Evolutionary conservation across 2,797 vertebrate species (phyloP).

Genomic region (Notoglanidium macrostoma): DNA sequence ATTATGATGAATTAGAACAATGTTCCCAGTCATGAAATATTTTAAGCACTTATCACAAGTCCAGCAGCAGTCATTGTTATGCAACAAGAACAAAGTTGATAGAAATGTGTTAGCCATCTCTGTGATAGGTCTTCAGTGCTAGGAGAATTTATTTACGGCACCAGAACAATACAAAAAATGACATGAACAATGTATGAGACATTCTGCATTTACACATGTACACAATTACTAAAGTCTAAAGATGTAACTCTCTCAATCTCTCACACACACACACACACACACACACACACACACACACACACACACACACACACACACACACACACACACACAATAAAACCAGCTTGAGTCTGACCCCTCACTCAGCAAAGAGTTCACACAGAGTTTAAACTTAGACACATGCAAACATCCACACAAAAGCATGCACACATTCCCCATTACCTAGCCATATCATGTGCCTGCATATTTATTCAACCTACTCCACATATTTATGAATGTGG

Average conservation of each 20-base stretch:
- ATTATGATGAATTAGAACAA: neutral
- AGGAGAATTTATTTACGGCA: neutral
- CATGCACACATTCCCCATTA: conserved; percentile 17
- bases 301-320: conserved; percentile 3
- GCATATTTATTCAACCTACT: conserved; percentile 37
- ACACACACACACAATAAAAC: neutral
- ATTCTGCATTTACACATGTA: neutral
- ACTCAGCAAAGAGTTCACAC: conserved; percentile 27
- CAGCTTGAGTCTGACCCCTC: conserved; percentile 15
- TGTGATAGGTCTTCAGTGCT: neutral
- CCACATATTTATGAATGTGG: conserved; percentile 37
- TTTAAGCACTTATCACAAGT: neutral
- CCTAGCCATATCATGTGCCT: conserved; percentile 28
- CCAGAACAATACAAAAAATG: neutral
- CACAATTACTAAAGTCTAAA: neutral
- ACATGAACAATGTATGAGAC: neutral
- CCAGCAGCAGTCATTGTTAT: neutral
- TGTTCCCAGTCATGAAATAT: neutral
- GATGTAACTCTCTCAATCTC: neutral
- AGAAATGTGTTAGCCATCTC: neutral
- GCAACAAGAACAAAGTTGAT: neutral
- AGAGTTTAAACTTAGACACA: conserved; percentile 11
- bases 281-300: neutral
- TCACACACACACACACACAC: neutral
- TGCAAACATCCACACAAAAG: conserved; percentile 31